These are phyloP conservation scores for Bothrops jararaca DNA, from an alignment of 2,113 vertebrate genomes.

Conservation along the genomic window DNA sequence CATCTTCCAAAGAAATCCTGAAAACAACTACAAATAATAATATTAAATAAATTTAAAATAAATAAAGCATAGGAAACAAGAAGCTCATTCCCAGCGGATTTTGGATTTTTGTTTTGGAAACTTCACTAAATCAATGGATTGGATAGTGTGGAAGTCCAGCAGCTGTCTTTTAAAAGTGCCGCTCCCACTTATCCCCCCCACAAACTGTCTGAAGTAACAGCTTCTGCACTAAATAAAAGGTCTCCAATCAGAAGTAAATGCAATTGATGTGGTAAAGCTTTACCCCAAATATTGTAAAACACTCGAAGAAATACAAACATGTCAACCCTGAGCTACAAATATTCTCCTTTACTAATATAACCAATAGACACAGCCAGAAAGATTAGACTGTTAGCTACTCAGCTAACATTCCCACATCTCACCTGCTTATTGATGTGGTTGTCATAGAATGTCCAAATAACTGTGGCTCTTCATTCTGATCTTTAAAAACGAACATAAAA, in stretches of 20 bases:
- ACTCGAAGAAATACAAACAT: neutral
- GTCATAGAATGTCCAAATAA: neutral
- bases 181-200: neutral
- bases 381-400: accelerated
- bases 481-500: slow-evolving; percentile 20
- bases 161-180: neutral
- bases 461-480: slow-evolving; percentile 49
- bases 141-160: neutral
- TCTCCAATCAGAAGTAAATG: accelerated
- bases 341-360: neutral
- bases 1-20: neutral
- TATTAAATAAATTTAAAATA: neutral
- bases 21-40: neutral
- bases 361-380: accelerated
- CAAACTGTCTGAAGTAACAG: accelerated
- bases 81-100: neutral
- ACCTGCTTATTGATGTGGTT: slow-evolving; percentile 43
- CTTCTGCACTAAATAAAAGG: accelerated
- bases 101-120: neutral
- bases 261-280: accelerated
- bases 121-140: neutral
- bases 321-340: neutral
- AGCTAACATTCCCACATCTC: accelerated
- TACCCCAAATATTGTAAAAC: neutral
- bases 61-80: neutral